Evolutionary conservation across 2,888 invertebrate species (phyloP), one percentile per base, ranked within the genome.

Genomic region (Volucella bombylans): DNA sequence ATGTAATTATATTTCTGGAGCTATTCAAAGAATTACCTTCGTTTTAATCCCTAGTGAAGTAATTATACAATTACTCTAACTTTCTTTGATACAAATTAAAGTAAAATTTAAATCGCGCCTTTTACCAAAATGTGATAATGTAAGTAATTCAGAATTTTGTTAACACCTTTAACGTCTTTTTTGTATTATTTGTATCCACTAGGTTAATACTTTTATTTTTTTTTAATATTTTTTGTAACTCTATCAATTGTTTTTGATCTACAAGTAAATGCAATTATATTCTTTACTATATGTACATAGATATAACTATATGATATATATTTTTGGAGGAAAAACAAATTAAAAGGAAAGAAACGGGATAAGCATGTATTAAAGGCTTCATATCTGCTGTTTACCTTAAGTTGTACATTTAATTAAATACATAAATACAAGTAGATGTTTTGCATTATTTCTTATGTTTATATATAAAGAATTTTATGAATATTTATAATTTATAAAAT

Each of bases 121-220:
- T 82, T 73, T 47, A 64, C 59, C 67, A 78, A 69, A 73, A 78
- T 82, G 82, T 82, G 82, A 82, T 82, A 82, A 78, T 64, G 50
- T 47, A 62, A 67, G 67, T 78, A 67, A 77, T 6, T 31, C 31
- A 31, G 31, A 31, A 81, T 47, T 54, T 71, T 45, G 64, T 71
- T 43, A 79, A 54, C 15, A 43, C 18, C 2, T 3, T n/a, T n/a
- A n/a, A n/a, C n/a, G 18, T 23, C 18, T 23, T 49, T 41, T 39
- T 72, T 31, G 11, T 59, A 31, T 50, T 39, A 10, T 45, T 43
- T 45, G 38, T 67, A 10, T 54, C 14, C 15, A 39, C 10, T 59
- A 50, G 47, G 41, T 10, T 41, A 38, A n/a, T 61, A 49, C n/a
- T 55, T n/a, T 31, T 31, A 31, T 1, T 4, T 61, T 52, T 61